These are phyloP conservation scores for Stenodera caucasica DNA, from an alignment of 2,888 invertebrate genomes.

Conservation along the genomic window DNA sequence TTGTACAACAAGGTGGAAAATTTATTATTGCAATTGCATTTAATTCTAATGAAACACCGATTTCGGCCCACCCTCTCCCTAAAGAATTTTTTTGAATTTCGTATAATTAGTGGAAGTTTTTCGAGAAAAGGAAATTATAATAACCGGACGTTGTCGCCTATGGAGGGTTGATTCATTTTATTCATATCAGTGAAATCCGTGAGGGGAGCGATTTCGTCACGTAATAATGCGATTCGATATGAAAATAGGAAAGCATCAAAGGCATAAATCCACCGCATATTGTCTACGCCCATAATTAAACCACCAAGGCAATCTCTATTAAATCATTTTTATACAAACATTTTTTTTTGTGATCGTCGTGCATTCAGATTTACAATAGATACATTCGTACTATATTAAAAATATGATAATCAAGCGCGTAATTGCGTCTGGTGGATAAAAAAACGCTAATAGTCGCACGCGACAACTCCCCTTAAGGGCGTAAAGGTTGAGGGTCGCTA, in stretches of 20 bases:
- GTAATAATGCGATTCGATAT: constrained; percentile 22
- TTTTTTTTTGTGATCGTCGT: not conserved
- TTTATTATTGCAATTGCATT: constrained; percentile 25
- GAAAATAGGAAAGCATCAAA: not conserved
- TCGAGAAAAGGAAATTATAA: not conserved
- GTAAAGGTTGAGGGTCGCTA: not conserved
- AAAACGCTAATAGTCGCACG: not conserved
- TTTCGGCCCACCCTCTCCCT: not conserved
- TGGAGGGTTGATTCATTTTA: not conserved
- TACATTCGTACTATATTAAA: not conserved
- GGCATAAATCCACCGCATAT: not conserved
- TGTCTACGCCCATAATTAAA: not conserved
- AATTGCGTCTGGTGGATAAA: not conserved
- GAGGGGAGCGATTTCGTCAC: constrained; percentile 19
- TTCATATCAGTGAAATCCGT: not conserved
- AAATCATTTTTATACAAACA: not conserved
- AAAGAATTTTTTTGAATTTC: too few species aligned
- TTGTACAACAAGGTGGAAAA: constrained; percentile 19
- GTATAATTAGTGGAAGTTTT: too few species aligned
- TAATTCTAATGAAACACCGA: not conserved
- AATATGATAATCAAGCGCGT: not conserved
- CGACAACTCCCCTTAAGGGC: not conserved
- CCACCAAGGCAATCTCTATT: not conserved
- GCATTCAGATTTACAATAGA: not conserved
- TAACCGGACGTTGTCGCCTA: constrained; percentile 5